phyloP scores from a whole-genome alignment of 2,888 invertebrate species.

The Leptopilina myrica region DNA sequence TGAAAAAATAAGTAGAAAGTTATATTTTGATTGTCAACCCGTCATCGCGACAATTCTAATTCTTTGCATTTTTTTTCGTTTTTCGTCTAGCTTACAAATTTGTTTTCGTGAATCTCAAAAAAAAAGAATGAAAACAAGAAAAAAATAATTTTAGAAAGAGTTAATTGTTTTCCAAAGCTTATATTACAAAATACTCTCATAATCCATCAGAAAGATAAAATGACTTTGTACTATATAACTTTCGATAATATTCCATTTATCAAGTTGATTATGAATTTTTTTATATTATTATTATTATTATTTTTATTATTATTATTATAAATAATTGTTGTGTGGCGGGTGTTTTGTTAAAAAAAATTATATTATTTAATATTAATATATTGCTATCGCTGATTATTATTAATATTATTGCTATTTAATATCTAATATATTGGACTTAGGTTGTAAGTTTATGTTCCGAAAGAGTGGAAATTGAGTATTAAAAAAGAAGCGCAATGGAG shows the following conservation, averaged over 20 bases:
- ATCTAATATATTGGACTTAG: slow-evolving; percentile 74
- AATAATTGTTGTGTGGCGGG: slow-evolving; percentile 64
- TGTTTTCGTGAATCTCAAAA: slow-evolving; percentile 46
- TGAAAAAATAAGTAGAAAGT: slow-evolving; percentile 31
- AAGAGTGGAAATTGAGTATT: slow-evolving; percentile 56
- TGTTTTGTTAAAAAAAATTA: slow-evolving; percentile 73
- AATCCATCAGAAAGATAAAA: neutral
- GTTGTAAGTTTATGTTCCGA: slow-evolving; percentile 70
- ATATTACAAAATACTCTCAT: slow-evolving; percentile 30
- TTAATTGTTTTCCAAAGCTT: neutral
- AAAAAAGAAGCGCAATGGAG: slow-evolving; percentile 50
- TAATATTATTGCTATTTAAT: slow-evolving; percentile 70
- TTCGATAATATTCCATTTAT: slow-evolving; percentile 57
- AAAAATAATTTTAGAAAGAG: slow-evolving; percentile 1
- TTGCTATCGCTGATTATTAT: slow-evolving; percentile 71
- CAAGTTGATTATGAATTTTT: slow-evolving; percentile 66
- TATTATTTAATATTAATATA: slow-evolving; percentile 76
- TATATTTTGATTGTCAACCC: slow-evolving; percentile 38
- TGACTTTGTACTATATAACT: slow-evolving; percentile 19
- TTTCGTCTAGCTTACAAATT: neutral
- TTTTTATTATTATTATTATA: neutral
- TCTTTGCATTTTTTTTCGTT: slow-evolving; percentile 40
- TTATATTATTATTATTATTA: neutral
- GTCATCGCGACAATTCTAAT: slow-evolving; percentile 34
- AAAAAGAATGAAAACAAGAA: neutral